Evolutionary conservation across 2,888 invertebrate species (phyloP).

Genomic region (Hesperia comma): DNA sequence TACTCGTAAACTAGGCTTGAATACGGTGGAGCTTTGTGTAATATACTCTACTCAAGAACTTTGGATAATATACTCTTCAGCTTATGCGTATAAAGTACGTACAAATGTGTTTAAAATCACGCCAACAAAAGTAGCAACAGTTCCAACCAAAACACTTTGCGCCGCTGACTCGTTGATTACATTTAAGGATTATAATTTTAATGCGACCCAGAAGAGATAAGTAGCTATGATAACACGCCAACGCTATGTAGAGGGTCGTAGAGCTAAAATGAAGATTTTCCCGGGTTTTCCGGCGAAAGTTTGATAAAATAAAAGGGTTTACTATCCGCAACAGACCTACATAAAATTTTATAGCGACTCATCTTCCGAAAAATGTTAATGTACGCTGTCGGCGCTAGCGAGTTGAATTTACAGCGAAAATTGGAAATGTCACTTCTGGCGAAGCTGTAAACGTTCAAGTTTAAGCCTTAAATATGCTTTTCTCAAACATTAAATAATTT

Average conservation of each 20-base stretch:
- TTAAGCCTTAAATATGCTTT: conserved; percentile 21
- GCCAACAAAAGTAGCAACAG: not conserved
- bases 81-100: no score
- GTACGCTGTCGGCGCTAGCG: conserved; percentile 21
- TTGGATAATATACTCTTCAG: no score
- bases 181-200: not conserved
- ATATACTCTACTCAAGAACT: no score
- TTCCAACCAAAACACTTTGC: not conserved
- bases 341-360: conserved; percentile 53
- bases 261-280: conserved; percentile 51
- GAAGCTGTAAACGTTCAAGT: conserved; percentile 19
- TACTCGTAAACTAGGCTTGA: no score
- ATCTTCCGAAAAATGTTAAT: conserved; percentile 44
- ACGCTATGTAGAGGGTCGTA: conserved; percentile 20
- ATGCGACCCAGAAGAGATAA: not conserved
- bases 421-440: conserved; percentile 33
- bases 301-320: conserved; percentile 48
- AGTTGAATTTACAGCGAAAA: conserved; percentile 39
- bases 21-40: no score
- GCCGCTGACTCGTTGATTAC: not conserved
- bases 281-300: conserved; percentile 53
- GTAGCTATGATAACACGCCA: conserved; percentile 8
- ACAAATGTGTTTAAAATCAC: no score
- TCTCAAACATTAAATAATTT: conserved; percentile 8
- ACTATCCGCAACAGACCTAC: conserved; percentile 45